A percentile compares a stretch with the other conserved stretches of the same genome.
Conservation (phyloP, 2,888 invertebrate genomes). For the Cephus rjabovi region DNA sequence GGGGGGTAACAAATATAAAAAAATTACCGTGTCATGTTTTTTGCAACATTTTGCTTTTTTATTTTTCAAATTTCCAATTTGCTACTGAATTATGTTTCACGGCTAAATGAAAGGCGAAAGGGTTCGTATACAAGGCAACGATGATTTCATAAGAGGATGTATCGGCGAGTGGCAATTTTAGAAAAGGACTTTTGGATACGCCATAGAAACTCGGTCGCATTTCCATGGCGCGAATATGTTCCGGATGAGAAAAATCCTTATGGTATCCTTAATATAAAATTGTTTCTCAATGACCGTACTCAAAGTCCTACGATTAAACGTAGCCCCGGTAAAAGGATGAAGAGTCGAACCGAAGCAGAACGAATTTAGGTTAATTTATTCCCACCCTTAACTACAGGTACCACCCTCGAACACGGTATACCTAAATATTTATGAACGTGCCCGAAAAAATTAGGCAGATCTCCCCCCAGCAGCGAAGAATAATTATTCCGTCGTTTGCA, state of each 20-base stretch:
- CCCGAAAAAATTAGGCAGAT: neutral
- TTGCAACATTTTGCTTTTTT: no score
- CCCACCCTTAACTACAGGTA: neutral
- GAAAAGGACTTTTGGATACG: neutral
- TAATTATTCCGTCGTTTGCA: neutral
- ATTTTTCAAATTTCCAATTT: neutral
- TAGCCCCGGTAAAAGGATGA: neutral
- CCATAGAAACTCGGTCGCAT: neutral
- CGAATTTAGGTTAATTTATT: neutral
- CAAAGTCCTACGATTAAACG: neutral
- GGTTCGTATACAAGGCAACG: neutral
- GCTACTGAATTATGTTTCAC: neutral
- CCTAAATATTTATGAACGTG: neutral
- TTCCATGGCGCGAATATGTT: no score
- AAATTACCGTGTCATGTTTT: no score
- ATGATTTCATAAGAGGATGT: neutral
- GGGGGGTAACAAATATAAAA: no score
- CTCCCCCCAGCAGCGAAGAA: neutral
- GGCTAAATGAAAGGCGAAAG: neutral
- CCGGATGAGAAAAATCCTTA: no score
- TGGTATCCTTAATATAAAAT: no score
- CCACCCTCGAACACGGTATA: neutral
- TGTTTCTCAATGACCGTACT: neutral
- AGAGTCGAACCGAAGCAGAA: neutral
- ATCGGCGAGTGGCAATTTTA: neutral